These are phyloP conservation scores for Callyntrura sp. DNA, from an alignment of 2,888 invertebrate genomes.

Conservation along the genomic window DNA sequence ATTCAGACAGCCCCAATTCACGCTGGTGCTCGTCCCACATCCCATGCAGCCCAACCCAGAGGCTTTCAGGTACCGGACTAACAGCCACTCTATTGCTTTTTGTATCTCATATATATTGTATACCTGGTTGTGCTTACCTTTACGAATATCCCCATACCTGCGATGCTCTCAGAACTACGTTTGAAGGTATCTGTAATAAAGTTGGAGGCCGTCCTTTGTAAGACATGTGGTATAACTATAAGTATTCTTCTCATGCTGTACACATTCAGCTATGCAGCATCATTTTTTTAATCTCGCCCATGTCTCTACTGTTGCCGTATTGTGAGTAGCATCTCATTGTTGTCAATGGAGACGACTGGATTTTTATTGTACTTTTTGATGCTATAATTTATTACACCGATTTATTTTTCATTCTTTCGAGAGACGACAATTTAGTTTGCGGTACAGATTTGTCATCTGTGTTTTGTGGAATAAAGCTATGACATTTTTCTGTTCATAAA, in stretches of 20 bases:
- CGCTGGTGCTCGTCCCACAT: constrained; percentile 85
- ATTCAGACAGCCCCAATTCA: constrained; percentile 89
- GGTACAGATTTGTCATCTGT: too few relatives aligned
- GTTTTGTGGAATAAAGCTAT: too few relatives aligned
- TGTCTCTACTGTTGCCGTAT: too few relatives aligned
- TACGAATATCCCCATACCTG: background rate
- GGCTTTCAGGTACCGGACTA: constrained; percentile 88
- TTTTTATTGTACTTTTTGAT: too few relatives aligned
- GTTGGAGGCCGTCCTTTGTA: constrained; percentile 69
- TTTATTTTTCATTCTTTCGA: too few relatives aligned
- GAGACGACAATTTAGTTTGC: too few relatives aligned
- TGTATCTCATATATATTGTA: constrained; percentile 7
- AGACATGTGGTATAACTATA: constrained; percentile 19
- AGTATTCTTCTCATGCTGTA: background rate
- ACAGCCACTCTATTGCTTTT: constrained; percentile 27
- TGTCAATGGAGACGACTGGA: too few relatives aligned
- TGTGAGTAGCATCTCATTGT: too few relatives aligned
- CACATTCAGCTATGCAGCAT: background rate
- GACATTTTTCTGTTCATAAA: too few relatives aligned
- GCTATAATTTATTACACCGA: too few relatives aligned
- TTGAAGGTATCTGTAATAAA: background rate
- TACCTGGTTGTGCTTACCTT: constrained; percentile 60
- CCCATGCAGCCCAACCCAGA: constrained; percentile 86
- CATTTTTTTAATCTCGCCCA: too few relatives aligned
- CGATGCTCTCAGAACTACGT: background rate